Conservation (phyloP, 2,113 vertebrate species). For the Formicarius rufipectus region DNA sequence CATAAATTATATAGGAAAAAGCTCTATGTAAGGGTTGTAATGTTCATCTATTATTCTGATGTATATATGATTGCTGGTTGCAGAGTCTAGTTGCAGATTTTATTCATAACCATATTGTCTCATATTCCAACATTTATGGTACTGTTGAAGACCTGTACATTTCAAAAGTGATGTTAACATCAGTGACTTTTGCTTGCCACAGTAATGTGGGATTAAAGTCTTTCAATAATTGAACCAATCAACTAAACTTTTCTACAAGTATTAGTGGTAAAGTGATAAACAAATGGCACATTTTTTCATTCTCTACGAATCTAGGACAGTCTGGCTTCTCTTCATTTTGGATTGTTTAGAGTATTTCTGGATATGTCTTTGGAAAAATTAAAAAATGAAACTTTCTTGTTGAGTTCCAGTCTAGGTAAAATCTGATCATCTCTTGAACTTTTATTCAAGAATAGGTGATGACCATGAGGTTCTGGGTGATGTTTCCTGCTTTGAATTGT, state of each 20-base stretch:
- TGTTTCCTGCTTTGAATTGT: neutral
- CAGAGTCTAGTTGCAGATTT: neutral
- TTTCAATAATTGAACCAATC: neutral
- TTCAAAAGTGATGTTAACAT: neutral
- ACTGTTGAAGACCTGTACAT: neutral
- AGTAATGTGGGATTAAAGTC: neutral
- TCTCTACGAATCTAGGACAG: neutral
- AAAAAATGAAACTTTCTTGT: neutral
- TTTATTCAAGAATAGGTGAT: neutral
- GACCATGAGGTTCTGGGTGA: neutral
- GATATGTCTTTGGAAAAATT: neutral
- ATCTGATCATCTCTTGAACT: neutral
- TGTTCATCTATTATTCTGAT: neutral
- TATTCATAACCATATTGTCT: neutral
- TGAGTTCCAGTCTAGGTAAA: neutral
- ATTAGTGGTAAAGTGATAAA: neutral
- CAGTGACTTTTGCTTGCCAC: neutral
- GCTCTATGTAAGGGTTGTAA: neutral
- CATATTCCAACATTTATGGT: neutral
- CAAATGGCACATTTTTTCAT: neutral
- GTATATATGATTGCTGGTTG: neutral
- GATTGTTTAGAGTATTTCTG: neutral
- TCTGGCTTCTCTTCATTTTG: neutral
- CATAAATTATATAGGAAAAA: neutral
- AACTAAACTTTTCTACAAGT: neutral